These are phyloP conservation scores for Pseudochaenichthys georgianus DNA, from an alignment of 2,797 vertebrate species.

Conservation along the genomic window DNA sequence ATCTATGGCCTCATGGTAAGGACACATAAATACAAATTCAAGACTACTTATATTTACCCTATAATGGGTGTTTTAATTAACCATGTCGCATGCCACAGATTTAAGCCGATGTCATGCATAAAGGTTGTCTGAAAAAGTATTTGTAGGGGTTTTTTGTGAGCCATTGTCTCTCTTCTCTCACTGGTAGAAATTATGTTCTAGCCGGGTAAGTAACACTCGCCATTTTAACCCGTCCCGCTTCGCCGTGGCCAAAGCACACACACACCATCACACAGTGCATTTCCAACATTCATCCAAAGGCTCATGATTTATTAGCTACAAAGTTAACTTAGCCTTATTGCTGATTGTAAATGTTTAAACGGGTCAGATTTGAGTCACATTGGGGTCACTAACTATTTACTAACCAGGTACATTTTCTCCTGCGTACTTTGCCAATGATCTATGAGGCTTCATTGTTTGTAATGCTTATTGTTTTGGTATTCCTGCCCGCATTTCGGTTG, in stretches of 20 bases:
- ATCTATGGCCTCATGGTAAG: constrained; percentile 97
- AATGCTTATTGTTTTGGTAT: too few relatives aligned
- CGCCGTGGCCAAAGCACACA: constrained; percentile 30
- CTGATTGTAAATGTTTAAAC: background rate
- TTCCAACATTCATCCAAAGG: constrained; percentile 64
- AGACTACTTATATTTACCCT: background rate
- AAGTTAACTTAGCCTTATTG: background rate
- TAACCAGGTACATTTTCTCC: background rate
- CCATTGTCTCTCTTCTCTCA: constrained; percentile 87
- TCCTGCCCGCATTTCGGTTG: too few relatives aligned
- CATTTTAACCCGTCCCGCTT: constrained; percentile 49
- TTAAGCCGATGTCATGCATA: constrained; percentile 37
- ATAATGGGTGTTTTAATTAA: background rate
- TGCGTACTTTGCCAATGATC: too few relatives aligned
- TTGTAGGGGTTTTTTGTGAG: constrained; percentile 76
- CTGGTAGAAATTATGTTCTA: constrained; percentile 98
- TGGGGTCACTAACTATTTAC: background rate
- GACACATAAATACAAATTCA: accelerated
- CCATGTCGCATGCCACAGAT: constrained; percentile 30
- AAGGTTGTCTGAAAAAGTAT: constrained; percentile 56
- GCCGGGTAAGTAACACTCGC: constrained; percentile 91
- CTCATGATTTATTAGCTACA: background rate
- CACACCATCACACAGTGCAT: constrained; percentile 69
- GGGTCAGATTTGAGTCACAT: background rate
- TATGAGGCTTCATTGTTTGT: too few relatives aligned